Evolutionary conservation across 2,888 invertebrate genomes (phyloP), one percentile per base, ranked within the genome.

Genomic region (Ellobium chinense): DNA sequence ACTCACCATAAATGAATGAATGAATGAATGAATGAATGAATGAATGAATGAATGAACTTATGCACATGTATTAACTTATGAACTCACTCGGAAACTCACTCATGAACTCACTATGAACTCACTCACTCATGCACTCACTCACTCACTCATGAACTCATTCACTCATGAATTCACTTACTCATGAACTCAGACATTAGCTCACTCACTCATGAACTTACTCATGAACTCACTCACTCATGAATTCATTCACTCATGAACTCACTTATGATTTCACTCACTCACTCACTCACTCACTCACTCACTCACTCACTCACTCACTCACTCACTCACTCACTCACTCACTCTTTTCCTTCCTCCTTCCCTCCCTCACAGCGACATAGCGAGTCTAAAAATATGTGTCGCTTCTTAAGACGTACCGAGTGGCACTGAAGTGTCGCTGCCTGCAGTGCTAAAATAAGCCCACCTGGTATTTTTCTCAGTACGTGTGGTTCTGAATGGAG

Each of bases 251-350:
- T 46, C 18, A 46, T 46, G 7, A 46, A 46, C 18, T 12, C 7
- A 46, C 18, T 18, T 46, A 46, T 46, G 46, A 12, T 39, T 27
- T 27, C 69, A 46, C 54, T 18, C 46, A 24, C 46, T 27, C 69
- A 21, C 54, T 39, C 69, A 27, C n/a, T 39, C 69, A 46, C 54
- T 9, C 70, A 9, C 68, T 68, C 68, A 12, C 63, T 63, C 12
- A 12, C 63, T 63, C 29, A 29, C 63, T 31, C 63, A 29, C 63
- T 9, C 63, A 29, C 63, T 63, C 63, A 24, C 63, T 63, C 63
- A 12, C 63, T 63, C 63, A 24, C 27, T 63, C 63, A 24, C 27
- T 63, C 46, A 46, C 46, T 46, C 46, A 46, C 46, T 46, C 46
- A 46, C 46, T 46, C 46, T 12, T 18, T 46, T 18, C 7, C 46